Conservation (phyloP, 2,888 invertebrate genomes). For the Synergus gifuensis region DNA sequence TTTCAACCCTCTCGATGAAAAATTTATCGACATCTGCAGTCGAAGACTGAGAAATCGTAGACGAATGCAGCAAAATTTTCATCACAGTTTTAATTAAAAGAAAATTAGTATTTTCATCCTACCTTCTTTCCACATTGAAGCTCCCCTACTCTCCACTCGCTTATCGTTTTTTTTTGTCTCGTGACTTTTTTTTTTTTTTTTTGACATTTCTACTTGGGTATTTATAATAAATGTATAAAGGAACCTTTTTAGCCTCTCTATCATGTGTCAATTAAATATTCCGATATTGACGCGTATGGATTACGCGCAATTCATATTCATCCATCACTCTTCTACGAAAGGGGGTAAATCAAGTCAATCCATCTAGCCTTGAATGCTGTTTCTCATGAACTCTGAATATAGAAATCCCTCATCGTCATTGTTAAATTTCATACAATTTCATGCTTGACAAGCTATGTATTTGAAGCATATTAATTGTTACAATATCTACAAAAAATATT, state of each 20-base stretch:
- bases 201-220: too few species aligned
- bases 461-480: too few species aligned
- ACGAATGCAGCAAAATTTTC: not conserved
- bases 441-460: not conserved
- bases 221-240: not conserved
- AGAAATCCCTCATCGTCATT: not conserved
- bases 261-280: not conserved
- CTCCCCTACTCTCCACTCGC: too few species aligned
- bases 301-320: constrained; percentile 7
- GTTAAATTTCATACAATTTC: constrained; percentile 7
- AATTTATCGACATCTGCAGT: constrained; percentile 31
- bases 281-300: not conserved
- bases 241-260: not conserved
- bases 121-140: too few species aligned
- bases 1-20: constrained; percentile 19
- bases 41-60: constrained; percentile 7
- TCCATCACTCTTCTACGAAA: not conserved
- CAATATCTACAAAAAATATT: too few species aligned
- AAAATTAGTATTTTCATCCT: not conserved
- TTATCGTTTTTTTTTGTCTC: too few species aligned
- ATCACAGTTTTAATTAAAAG: not conserved
- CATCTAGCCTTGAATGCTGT: not conserved
- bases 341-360: not conserved
- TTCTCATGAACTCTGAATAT: not conserved
- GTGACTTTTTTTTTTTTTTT: too few species aligned